Evolutionary conservation across 2,113 vertebrate species (phyloP), one percentile per base, ranked within the genome.

Genomic region (Cygnus atratus): DNA sequence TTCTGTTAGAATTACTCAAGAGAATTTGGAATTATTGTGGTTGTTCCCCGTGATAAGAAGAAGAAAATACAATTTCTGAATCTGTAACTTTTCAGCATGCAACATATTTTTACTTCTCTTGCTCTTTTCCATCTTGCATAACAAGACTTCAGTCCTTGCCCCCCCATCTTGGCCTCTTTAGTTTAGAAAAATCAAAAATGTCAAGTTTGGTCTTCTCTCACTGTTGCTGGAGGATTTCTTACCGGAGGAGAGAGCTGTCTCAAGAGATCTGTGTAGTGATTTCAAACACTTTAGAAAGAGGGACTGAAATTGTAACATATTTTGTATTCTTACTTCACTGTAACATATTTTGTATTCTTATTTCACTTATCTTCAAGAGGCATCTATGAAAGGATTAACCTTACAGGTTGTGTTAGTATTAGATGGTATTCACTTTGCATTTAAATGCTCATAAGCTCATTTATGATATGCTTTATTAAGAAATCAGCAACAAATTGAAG

Each of bases 141-240:
- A 80, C n/a, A 59, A 88, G 68, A 48, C 28, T 82, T 57, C 8
- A 20, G 37, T 70, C 6, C 29, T 81, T 17, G 19, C 35, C 5
- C 9, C 25, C 43, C 88, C 68, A 80, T 41, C n/a, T 39, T 75
- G 43, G 13, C 33, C 68, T 74, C 46, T 88, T 80, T 74, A 50
- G 20, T 76, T 91, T 93, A 75, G 25, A 77, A 81, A 92, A 93
- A 75, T 54, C 2, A 90, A 43, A 93, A 90, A 92, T 52, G 24
- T 82, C 76, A 81, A 35, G 37, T 28, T 58, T 93, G 72, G 73
- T 90, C 71, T 91, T 83, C 55, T 90, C 11, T 72, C 22, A 19
- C 71, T 78, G 20, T 71, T 90, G 54, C 76, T 86, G 83, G 46
- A 86, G n/a, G 62, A 79, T 92, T 92, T 75, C 54, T 58, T 78